These are phyloP conservation scores for Nemurella pictetii DNA, from an alignment of 2,888 invertebrate genomes.

Conservation along the genomic window DNA sequence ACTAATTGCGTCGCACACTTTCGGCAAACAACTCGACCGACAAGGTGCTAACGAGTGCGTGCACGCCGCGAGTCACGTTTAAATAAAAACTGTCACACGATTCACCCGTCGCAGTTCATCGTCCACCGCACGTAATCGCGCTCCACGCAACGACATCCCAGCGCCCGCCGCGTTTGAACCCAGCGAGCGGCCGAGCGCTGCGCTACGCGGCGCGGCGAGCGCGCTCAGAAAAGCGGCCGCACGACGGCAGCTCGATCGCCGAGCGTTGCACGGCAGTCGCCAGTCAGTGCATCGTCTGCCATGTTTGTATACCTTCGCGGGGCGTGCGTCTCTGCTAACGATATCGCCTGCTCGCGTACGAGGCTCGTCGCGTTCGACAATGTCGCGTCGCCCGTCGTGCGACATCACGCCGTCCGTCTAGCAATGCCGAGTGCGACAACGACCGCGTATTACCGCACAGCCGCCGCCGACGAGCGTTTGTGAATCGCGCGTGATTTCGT, in stretches of 20 bases:
- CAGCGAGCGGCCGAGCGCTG: not conserved
- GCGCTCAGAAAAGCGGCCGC: not conserved
- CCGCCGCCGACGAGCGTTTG: slow-evolving; percentile 36
- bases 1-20: not conserved
- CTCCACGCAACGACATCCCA: not conserved
- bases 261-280: slow-evolving; percentile 37
- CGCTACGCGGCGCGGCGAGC: not conserved
- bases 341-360: slow-evolving; percentile 36
- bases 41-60: too few species aligned
- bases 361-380: slow-evolving; percentile 31
- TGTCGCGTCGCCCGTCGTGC: not conserved
- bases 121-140: not conserved
- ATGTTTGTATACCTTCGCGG: slow-evolving; percentile 42
- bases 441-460: slow-evolving; percentile 36
- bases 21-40: too few species aligned
- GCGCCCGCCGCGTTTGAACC: not conserved
- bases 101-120: too few species aligned
- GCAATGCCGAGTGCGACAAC: slow-evolving; percentile 35
- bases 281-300: slow-evolving; percentile 42
- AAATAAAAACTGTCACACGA: too few species aligned
- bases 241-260: not conserved
- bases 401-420: not conserved
- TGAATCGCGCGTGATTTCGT: slow-evolving; percentile 36
- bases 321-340: slow-evolving; percentile 43
- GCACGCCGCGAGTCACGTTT: too few species aligned